A percentile compares a stretch with the other conserved stretches of the same genome.
These are phyloP conservation scores for Chaetura pelagica DNA, from an alignment of 2,113 vertebrate genomes.

Conservation along the genomic window DNA sequence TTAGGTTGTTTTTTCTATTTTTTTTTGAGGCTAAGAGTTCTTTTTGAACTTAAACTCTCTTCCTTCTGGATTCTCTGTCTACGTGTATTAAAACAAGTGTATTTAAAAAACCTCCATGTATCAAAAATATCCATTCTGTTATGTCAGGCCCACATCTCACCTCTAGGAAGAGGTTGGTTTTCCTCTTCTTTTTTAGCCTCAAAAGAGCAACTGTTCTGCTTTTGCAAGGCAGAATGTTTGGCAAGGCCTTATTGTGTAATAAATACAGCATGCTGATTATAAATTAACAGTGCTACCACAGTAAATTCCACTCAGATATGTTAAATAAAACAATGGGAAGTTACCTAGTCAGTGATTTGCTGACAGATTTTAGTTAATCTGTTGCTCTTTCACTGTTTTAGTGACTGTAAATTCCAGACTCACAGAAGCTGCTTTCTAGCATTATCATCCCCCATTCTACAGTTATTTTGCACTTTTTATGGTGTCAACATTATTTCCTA, in stretches of 20 bases:
- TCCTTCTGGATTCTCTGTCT: neutral
- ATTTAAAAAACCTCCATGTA: neutral
- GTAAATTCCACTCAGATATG: neutral
- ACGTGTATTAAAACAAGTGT: neutral
- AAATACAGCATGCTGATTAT: neutral
- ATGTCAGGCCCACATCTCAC: neutral
- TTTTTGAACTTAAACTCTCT: neutral
- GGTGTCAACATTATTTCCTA: neutral
- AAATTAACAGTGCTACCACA: neutral
- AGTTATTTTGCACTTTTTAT: neutral
- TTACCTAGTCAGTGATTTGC: neutral
- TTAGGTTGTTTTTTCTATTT: too few species aligned
- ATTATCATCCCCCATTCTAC: neutral
- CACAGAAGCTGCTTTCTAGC: neutral
- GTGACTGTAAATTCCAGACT: neutral
- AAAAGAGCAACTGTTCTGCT: neutral
- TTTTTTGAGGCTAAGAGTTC: neutral
- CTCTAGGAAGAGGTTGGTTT: neutral
- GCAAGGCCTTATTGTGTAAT: neutral
- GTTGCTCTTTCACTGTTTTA: neutral
- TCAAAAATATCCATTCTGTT: neutral
- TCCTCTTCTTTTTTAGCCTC: neutral
- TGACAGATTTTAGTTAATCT: neutral
- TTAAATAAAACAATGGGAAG: slow-evolving; percentile 5
- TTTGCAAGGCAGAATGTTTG: neutral